These are phyloP conservation scores for Anguilla anguilla DNA, from an alignment of 2,797 vertebrate species.

Conservation along the genomic window DNA sequence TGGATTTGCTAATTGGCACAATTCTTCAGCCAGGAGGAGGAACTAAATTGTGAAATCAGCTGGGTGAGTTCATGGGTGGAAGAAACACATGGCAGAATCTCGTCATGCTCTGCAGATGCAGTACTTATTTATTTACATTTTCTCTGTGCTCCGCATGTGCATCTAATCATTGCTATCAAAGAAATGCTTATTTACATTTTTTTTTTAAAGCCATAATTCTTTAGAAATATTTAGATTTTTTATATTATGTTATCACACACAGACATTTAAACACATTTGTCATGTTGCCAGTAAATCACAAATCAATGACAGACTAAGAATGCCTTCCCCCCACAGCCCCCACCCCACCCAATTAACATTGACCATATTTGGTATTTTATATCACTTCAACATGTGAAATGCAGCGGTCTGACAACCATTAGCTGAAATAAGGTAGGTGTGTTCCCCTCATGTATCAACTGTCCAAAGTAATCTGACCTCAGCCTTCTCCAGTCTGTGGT, in stretches of 20 bases:
- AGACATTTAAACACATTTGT: background rate
- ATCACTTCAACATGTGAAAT: constrained; percentile 4
- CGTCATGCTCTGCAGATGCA: background rate
- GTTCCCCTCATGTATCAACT: background rate
- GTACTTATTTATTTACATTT: background rate
- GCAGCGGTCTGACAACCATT: background rate
- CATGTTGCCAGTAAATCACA: background rate
- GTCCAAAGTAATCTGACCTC: background rate
- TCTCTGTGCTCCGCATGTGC: background rate
- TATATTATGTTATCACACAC: background rate
- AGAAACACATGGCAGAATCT: too few species aligned
- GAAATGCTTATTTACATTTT: background rate
- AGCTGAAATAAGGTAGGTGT: background rate
- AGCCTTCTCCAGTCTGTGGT: background rate
- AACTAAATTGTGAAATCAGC: too few species aligned
- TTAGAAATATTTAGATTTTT: background rate
- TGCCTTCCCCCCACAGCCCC: background rate
- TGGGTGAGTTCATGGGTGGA: too few species aligned
- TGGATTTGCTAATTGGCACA: too few species aligned
- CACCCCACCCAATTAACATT: background rate
- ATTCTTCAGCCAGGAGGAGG: too few species aligned
- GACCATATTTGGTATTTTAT: background rate
- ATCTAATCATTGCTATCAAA: background rate
- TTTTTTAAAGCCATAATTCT: background rate
- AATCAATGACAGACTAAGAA: background rate